Evolutionary conservation across 1,140 invertebrate species (phyloP).

Genomic region (Zaprionus capensis): DNA sequence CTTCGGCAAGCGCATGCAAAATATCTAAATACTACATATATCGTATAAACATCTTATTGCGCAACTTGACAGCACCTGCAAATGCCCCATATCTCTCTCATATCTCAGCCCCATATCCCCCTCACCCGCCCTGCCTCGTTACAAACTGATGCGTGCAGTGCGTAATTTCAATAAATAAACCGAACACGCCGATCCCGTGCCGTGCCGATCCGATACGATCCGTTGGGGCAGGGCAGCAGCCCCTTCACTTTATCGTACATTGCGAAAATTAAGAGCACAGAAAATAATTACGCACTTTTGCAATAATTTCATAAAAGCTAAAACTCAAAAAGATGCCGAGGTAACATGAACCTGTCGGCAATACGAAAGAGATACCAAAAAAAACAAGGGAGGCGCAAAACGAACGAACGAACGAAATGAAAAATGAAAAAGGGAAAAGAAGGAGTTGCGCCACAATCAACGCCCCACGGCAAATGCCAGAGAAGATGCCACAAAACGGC

Average conservation of each 20-base stretch:
- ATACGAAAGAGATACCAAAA: constrained; percentile 32
- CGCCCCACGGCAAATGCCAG: constrained; percentile 62
- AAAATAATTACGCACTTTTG: constrained; percentile 84
- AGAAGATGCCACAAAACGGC: constrained; percentile 19
- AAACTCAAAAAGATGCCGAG: constrained; percentile 31
- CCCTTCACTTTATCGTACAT: constrained; percentile 33
- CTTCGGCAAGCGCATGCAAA: too few species aligned
- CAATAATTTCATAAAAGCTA: constrained; percentile 77
- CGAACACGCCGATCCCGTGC: not conserved
- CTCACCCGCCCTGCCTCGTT: too few species aligned
- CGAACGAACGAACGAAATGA: constrained; percentile 15
- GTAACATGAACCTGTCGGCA: constrained; percentile 81
- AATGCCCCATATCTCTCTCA: constrained; percentile 3
- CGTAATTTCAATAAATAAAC: constrained; percentile 69
- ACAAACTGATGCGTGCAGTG: constrained; percentile 22
- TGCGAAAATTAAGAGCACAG: constrained; percentile 78
- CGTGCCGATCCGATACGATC: not conserved
- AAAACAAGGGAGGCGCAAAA: not conserved
- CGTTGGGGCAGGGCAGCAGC: not conserved
- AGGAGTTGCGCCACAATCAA: constrained; percentile 80
- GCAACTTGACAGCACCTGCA: not conserved
- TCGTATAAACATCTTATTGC: too few species aligned
- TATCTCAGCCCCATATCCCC: not conserved
- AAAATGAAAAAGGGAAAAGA: constrained; percentile 51
- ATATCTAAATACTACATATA: too few species aligned